A percentile compares a stretch with the other conserved stretches of the same genome.
phyloP scores from a whole-genome alignment of 2,888 invertebrate genomes.

The Hipparchia sbordonii region DNA sequence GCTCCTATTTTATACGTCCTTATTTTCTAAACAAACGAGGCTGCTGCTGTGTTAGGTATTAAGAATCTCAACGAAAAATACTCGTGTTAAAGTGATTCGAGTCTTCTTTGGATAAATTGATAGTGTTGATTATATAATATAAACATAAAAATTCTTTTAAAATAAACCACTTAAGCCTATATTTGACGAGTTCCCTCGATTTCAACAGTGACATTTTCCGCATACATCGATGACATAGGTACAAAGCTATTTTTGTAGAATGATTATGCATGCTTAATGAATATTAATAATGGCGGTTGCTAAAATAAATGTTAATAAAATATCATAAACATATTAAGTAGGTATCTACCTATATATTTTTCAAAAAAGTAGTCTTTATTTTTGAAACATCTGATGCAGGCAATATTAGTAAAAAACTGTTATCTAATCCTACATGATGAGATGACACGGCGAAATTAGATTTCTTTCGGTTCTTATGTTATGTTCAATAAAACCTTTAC shows the following conservation, averaged over 20 bases:
- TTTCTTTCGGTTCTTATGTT: background rate
- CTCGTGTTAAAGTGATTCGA: background rate
- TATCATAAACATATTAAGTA: too few relatives aligned
- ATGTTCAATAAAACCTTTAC: constrained; percentile 1
- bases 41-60: background rate
- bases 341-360: too few relatives aligned
- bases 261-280: too few relatives aligned
- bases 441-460: constrained; percentile 10
- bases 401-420: background rate
- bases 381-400: background rate
- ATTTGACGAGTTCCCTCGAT: too few relatives aligned
- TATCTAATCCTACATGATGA: background rate
- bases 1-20: constrained; percentile 8
- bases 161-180: too few relatives aligned
- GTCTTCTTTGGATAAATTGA: background rate
- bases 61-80: background rate
- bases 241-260: background rate
- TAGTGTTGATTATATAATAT: too few relatives aligned
- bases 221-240: background rate
- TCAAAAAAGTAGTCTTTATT: too few relatives aligned
- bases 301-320: too few relatives aligned
- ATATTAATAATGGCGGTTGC: too few relatives aligned
- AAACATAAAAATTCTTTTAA: too few relatives aligned
- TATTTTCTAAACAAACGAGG: background rate
- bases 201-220: too few relatives aligned